phyloP scores from a whole-genome alignment of 2,797 vertebrate genomes.

The Aplochiton taeniatus region DNA sequence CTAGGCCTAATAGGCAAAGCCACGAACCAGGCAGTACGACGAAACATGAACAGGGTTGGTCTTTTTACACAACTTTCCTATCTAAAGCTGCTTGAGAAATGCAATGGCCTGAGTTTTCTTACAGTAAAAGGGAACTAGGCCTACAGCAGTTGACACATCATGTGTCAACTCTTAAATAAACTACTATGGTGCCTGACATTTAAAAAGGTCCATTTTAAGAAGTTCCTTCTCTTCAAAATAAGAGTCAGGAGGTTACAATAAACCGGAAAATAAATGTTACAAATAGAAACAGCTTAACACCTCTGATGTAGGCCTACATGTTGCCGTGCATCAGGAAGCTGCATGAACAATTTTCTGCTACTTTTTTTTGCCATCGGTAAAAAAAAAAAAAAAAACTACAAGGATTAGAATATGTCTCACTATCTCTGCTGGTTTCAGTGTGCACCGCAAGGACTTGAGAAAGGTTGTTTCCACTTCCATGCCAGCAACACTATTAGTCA shows the following conservation, averaged over 20 bases:
- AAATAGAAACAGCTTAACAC: too few relatives aligned
- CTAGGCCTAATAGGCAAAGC: not conserved
- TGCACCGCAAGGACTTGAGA: conserved; percentile 63
- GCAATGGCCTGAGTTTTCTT: not conserved
- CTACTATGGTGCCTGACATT: too few relatives aligned
- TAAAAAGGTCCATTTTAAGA: too few relatives aligned
- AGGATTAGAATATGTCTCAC: conserved; percentile 49
- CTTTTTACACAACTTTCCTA: not conserved
- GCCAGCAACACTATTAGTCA: too few relatives aligned
- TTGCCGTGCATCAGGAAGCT: not conserved
- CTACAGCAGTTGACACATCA: not conserved
- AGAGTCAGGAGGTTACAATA: too few relatives aligned
- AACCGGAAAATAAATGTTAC: too few relatives aligned
- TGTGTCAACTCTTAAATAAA: not conserved
- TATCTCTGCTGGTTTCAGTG: conserved; percentile 69
- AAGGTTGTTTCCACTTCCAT: conserved; percentile 60
- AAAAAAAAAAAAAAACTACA: not conserved
- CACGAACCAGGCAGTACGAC: not conserved
- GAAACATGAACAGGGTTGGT: not conserved
- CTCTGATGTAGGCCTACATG: too few relatives aligned
- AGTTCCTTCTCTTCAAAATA: too few relatives aligned
- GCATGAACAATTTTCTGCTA: not conserved
- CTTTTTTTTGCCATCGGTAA: not conserved
- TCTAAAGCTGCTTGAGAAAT: not conserved
- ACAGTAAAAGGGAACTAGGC: not conserved